Percentiles rank a stretch among this genome's conserved stretches.
These are phyloP conservation scores for Drosophila anomelani DNA, from an alignment of 2,888 invertebrate genomes.

Conservation along the genomic window DNA sequence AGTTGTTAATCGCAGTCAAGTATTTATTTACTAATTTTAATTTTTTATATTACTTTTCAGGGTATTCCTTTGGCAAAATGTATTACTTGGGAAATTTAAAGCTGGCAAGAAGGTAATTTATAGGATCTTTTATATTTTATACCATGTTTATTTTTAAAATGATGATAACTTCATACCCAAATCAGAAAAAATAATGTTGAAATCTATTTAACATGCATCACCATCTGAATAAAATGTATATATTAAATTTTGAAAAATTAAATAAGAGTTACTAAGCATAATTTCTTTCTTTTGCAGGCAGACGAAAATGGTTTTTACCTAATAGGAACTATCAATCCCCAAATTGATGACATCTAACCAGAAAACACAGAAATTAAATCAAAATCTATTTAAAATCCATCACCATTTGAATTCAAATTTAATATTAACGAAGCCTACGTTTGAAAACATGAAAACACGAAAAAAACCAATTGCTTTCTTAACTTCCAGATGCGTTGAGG, in stretches of 20 bases:
- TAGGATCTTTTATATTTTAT: no score
- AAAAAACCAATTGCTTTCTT: background rate
- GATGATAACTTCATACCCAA: conserved; percentile 66
- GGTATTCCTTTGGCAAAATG: no score
- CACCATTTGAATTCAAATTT: conserved; percentile 71
- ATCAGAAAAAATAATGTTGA: conserved; percentile 57
- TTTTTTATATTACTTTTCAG: background rate
- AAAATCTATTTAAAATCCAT: conserved; percentile 67
- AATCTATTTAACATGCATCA: conserved; percentile 68
- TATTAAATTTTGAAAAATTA: background rate
- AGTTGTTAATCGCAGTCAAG: accelerated
- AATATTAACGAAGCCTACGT: background rate
- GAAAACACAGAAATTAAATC: conserved; percentile 51
- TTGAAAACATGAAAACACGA: background rate
- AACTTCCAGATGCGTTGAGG: background rate
- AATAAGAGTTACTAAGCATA: background rate
- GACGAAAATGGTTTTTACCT: accelerated
- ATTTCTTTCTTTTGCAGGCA: background rate
- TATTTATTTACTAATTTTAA: background rate
- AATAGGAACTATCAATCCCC: conserved; percentile 14
- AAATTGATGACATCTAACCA: conserved; percentile 23
- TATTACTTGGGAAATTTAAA: no score
- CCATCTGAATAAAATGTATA: conserved; percentile 58
- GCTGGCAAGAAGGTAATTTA: no score
- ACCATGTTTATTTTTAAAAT: conserved; percentile 2